Evolutionary conservation across 2,888 invertebrate species (phyloP).

Genomic region (Sipha maydis): DNA sequence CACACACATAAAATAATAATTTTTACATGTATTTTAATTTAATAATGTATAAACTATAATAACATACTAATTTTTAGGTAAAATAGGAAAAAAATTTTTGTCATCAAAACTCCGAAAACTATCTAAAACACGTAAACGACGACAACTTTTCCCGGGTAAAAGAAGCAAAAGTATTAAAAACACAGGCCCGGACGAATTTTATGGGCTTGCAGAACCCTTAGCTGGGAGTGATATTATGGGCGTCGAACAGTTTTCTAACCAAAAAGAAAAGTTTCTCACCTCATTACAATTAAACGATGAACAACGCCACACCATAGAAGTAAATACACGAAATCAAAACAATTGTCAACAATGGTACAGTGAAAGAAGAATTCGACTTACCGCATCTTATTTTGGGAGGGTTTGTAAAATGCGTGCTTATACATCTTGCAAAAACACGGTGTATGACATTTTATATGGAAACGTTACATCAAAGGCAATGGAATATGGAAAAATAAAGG

Average conservation of each 20-base stretch:
- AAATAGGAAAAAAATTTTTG: constrained; percentile 5
- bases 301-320: neutral
- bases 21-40: constrained; percentile 14
- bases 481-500: no score
- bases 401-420: no score
- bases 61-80: neutral
- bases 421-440: no score
- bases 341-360: constrained; percentile 28
- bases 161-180: constrained; percentile 13
- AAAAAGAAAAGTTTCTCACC: neutral
- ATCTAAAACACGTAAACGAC: neutral
- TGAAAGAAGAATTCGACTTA: no score
- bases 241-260: neutral
- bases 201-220: no score
- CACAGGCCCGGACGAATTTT: constrained; percentile 20
- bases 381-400: no score
- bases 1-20: neutral
- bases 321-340: constrained; percentile 4
- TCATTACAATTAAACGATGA: neutral
- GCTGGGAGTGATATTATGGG: neutral
- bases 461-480: no score
- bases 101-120: neutral
- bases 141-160: neutral
- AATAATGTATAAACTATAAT: neutral
- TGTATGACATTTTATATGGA: no score